Base-by-base conservation (phyloP, 2,888 invertebrate genomes). In the Campoplex capitator region DNA sequence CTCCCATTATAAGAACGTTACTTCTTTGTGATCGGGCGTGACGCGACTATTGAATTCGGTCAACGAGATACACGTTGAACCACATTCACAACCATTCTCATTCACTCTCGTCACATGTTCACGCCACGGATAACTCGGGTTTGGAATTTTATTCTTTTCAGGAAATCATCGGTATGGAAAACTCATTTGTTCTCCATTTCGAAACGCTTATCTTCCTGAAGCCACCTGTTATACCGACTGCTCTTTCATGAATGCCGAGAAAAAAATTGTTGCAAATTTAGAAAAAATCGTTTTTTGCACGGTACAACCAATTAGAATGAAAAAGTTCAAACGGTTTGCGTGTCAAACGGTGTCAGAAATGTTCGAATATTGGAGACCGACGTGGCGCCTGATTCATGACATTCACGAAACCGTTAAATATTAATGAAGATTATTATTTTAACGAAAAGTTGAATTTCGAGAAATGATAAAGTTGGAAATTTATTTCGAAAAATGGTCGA, bases 1-100 rank as follows among this genome's bases (percentile, higher is more conserved):
- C 75, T 83, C 71, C 67, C 83, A 76, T 87, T 83, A 73, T 71
- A 73, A 85, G 76, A 67, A 67, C 42, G 79, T 70, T 45, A 51
- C 48, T 13, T 51, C 32, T 28, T 73, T 18, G 58, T 56, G 51
- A 65, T 75, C 78, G 73, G 48, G 28, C 23, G 70, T 62, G 80
- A 80, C 71, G n/a, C 71, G 71, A 81, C 70, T n/a, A 16, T 58
- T 58, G 56, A 58, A 73, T 81, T 70, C 81, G 80, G 42, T 70
- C 85, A 70, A 78, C 78, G 68, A 62, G 62, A 67, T 62, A 68
- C 78, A 76, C 45, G n/a, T 77, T 74, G 32, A 73, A 70, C 83
- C 78, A 62, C 85, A 85, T 58, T 78, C 81, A 35, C 67, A 84
- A 62, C 56, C 71, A 38, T 62, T 32, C 16, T 51, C 86, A 84